Base-by-base conservation (phyloP, 2,797 vertebrate species). In the Centroberyx gerrardi region DNA sequence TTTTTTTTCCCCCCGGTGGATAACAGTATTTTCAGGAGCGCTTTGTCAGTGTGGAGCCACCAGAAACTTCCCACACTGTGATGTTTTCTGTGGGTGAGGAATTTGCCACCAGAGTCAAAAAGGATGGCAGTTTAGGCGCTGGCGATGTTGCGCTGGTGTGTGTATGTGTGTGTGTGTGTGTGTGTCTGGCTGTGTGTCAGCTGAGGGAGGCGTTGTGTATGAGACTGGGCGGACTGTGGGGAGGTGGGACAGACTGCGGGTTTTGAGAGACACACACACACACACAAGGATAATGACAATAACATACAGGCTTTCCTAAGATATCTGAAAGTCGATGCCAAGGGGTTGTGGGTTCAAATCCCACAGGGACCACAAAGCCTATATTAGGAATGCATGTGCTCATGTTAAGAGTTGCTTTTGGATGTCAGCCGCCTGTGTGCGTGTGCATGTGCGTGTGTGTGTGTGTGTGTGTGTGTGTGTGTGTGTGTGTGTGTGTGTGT, bases 301-400 rank as follows among this genome's bases (percentile, higher is more conserved):
- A 75, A 78, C 65, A 62, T 55, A 12, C 36, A 56, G 59, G 49
- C 58, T 68, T 73, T 74, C 67, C 56, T 59, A 59, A 82, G 71
- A 85, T 84, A 84, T 84, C 67, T 73, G 12, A n/a, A 84, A 62
- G 49, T 76, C 66, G 60, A 71, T 10, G 3, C 56, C 46, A 42
- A 14, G 17, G 33, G 58, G 51, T 76, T 71, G 82, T 74, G 53
- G 52, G 48, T 81, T 83, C 56, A 80, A 77, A 63, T 59, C 74
- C 66, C 56, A 58, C 76, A 67, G 14, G 27, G 63, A 81, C 83
- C 77, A 67, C 80, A 83, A 73, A 84, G 51, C 48, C 70, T 86
- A 80, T 87, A 87, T 90, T 81, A 1, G 18, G 77, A 62, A 36
- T 17, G 13, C 44, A 28, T 44, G 3, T 44, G 14, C 17, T 28